Conservation (phyloP, 2,113 vertebrate species). For the Oreotragus oreotragus region DNA sequence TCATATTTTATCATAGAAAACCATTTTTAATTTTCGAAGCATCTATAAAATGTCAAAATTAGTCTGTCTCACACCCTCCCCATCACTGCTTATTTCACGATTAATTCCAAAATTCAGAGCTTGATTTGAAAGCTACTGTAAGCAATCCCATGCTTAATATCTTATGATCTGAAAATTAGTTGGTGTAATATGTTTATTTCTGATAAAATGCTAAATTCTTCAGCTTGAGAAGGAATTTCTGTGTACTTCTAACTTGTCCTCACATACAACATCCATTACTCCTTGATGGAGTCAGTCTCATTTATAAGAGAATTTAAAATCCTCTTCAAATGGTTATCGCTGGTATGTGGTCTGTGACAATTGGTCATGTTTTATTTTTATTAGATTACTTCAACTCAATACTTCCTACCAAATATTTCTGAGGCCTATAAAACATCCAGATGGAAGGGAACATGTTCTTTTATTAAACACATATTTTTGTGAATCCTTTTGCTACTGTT, state of each 20-base stretch:
- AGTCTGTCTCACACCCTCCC: not conserved
- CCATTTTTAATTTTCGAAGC: not conserved
- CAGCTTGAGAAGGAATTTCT: not conserved
- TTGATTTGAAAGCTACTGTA: not conserved
- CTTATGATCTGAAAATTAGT: not conserved
- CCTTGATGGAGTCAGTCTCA: not conserved
- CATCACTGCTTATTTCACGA: not conserved
- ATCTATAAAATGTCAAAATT: not conserved
- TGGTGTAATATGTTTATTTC: not conserved
- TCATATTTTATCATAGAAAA: not conserved
- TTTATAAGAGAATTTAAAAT: not conserved
- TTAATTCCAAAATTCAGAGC: not conserved
- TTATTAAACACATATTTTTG: conserved; percentile 39
- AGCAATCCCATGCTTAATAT: not conserved
- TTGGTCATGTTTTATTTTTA: not conserved
- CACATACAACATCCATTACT: not conserved
- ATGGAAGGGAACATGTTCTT: not conserved
- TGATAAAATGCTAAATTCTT: not conserved
- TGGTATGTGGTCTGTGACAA: not conserved
- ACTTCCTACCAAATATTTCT: conserved; percentile 8
- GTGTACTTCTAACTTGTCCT: not conserved
- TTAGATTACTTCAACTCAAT: not conserved
- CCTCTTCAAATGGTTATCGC: not conserved
- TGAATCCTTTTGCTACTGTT: not conserved
- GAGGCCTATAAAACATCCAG: not conserved